Base-by-base conservation (phyloP, 2,797 vertebrate genomes). In the Setipinna tenuifilis region DNA sequence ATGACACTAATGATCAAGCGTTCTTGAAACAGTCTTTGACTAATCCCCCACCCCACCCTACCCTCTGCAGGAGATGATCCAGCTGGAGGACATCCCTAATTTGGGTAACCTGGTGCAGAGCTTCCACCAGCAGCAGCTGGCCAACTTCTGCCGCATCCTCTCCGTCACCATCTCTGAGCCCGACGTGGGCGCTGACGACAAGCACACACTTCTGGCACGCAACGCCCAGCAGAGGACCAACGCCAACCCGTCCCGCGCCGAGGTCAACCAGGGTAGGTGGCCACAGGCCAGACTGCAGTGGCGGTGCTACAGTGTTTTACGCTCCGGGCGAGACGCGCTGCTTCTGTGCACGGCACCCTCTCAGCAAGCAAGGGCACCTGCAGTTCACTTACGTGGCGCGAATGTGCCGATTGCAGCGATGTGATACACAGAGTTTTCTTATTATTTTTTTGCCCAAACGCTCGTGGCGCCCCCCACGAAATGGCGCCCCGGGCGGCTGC, bases 151-250 rank as follows among this genome's bases (percentile, higher is more conserved):
- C 92, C 96, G 98, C 89, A 99, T 99, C 92, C 95, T 99, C 23
- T 99, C 98, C 0, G 97, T 99, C 93, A 99, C 98, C 44, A 99
- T 99, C 93, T 99, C 98, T 0, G 98, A 99, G 89, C 98, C 98
- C 0, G 98, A 99, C 82, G 95, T 98, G 0, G 97, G 97, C 46
- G 98, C 97, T 1, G 98, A 99, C 65, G 98, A 99, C 94, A 99
- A 99, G 91, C 97, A 99, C 93, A 99, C 98, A 0, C 96, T 99
- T 83, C 94, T 99, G 88, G 98, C 98, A 89, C 99, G 99, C 94
- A 99, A 99, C 21, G 98, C 97, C 62, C 98, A 98, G 86, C 98
- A 98, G 94, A 99, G 98, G 92, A 96, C 96, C 84, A 97, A 96
- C 58, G 83, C 96, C 68, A 97, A 96, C 84, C 98, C 98, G 12